A percentile compares a stretch with the other conserved stretches of the same genome.
phyloP scores from a whole-genome alignment of 2,113 vertebrate species.

The Gallinago media region DNA sequence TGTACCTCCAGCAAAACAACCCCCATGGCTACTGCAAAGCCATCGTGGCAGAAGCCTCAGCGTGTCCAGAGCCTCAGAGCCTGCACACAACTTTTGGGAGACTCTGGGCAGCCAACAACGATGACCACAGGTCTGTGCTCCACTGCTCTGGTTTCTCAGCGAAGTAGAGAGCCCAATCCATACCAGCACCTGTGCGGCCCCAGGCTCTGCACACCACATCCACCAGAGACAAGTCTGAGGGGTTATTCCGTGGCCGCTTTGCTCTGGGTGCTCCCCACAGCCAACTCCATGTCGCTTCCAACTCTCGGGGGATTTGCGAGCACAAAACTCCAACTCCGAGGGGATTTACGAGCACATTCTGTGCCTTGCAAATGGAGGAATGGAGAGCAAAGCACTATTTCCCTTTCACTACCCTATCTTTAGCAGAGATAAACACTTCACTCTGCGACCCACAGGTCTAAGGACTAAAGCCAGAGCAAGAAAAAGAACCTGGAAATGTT shows the following conservation, averaged over 20 bases:
- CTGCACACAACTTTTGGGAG: neutral
- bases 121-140: neutral
- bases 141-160: neutral
- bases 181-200: neutral
- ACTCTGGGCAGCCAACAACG: neutral
- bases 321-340: neutral
- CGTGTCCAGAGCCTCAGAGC: neutral
- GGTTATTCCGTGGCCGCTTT: too few relatives aligned
- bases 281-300: accelerated
- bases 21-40: neutral
- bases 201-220: neutral
- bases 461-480: neutral
- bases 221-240: neutral
- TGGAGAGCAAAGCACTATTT: neutral
- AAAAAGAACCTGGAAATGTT: neutral
- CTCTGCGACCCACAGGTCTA: neutral
- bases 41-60: accelerated
- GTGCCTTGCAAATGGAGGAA: neutral
- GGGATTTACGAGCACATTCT: neutral
- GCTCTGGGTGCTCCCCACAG: accelerated
- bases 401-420: neutral
- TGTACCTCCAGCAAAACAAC: neutral
- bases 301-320: neutral
- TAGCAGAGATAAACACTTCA: neutral
- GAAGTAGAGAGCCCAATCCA: neutral